These are phyloP conservation scores for Lepidochitona cinerea DNA, from an alignment of 2,888 invertebrate species.

Conservation along the genomic window DNA sequence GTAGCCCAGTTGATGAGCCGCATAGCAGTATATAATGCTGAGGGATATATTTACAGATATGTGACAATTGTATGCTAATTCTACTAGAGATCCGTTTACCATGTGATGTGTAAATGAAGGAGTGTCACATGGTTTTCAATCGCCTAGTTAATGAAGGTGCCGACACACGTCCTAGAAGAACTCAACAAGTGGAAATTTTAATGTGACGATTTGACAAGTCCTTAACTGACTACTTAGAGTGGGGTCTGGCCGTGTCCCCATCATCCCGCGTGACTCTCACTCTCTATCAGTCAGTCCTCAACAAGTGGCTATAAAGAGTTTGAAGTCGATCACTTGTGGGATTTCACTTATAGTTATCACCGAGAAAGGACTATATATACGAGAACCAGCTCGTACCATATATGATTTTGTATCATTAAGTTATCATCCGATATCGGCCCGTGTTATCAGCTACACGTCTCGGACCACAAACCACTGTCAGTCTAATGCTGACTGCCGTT, in stretches of 20 bases:
- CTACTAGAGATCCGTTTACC: neutral
- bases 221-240: neutral
- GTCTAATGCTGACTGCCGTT: too few relatives aligned
- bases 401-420: neutral
- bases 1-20: neutral
- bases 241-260: neutral
- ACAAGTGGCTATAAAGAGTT: neutral
- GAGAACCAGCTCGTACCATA: conserved; percentile 2
- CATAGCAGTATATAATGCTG: neutral
- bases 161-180: neutral
- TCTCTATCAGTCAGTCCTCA: neutral
- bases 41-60: neutral
- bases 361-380: too few relatives aligned
- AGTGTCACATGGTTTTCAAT: neutral
- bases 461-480: too few relatives aligned
- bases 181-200: conserved; percentile 2
- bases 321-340: too few relatives aligned
- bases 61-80: neutral
- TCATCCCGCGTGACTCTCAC: neutral
- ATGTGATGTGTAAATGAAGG: neutral
- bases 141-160: neutral
- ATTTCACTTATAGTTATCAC: too few relatives aligned
- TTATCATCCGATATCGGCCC: neutral
- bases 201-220: neutral
- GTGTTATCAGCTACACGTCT: neutral